These are phyloP conservation scores for Laspeyria flexula DNA, from an alignment of 2,888 invertebrate species.

Conservation along the genomic window DNA sequence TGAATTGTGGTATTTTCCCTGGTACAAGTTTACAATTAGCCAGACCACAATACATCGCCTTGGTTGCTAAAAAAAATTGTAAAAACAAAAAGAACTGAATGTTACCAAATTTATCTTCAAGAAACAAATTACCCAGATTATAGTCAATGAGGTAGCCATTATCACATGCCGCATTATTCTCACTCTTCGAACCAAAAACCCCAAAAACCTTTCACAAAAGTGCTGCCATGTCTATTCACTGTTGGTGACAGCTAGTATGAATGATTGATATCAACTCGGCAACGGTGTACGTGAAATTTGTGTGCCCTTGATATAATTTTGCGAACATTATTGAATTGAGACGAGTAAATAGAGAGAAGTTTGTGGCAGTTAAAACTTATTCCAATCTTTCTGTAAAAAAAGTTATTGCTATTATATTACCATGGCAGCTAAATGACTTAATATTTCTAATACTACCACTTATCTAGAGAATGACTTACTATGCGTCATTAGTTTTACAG, in stretches of 20 bases:
- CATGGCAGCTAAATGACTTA: too few species aligned
- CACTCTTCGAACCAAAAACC: slow-evolving; percentile 35
- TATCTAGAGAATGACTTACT: too few species aligned
- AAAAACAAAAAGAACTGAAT: not conserved
- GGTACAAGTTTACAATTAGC: too few species aligned
- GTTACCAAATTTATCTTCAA: not conserved
- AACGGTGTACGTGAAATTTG: slow-evolving; percentile 13
- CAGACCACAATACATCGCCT: too few species aligned
- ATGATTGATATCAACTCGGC: slow-evolving; percentile 35
- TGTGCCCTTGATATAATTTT: slow-evolving; percentile 11
- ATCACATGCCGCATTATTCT: slow-evolving; percentile 35
- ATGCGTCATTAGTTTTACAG: too few species aligned
- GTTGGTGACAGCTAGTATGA: slow-evolving; percentile 38
- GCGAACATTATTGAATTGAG: slow-evolving; percentile 5
- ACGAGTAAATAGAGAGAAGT: not conserved
- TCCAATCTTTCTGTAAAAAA: too few species aligned
- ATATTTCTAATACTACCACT: too few species aligned
- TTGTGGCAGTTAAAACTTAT: too few species aligned
- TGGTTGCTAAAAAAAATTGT: too few species aligned
- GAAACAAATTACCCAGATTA: slow-evolving; percentile 12
- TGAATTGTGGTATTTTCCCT: too few species aligned
- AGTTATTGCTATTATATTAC: too few species aligned
- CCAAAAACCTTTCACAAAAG: slow-evolving; percentile 41
- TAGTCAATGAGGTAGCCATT: slow-evolving; percentile 31
- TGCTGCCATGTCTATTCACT: slow-evolving; percentile 33